These are phyloP conservation scores for Echiichthys vipera DNA, from an alignment of 2,797 vertebrate species.

Conservation along the genomic window DNA sequence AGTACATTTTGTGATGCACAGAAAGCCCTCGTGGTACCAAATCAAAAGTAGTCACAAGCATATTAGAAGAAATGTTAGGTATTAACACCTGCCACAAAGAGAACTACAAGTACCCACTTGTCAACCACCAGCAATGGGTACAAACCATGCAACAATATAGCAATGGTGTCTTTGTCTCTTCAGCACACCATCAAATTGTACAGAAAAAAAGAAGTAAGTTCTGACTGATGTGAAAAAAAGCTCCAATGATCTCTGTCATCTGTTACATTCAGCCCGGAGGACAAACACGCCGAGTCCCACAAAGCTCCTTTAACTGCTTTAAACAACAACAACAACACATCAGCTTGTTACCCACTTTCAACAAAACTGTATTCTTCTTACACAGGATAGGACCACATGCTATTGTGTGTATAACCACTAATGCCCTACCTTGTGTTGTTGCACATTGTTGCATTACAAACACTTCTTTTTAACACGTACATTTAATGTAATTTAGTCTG, in stretches of 20 bases:
- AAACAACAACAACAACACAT: constrained; percentile 58
- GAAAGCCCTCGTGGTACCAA: neutral
- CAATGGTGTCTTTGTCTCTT: constrained; percentile 51
- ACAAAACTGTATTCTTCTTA: constrained; percentile 39
- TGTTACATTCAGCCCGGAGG: constrained; percentile 77
- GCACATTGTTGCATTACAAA: neutral
- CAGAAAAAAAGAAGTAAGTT: constrained; percentile 62
- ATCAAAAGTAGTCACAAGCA: constrained; percentile 30
- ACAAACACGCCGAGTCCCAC: constrained; percentile 72
- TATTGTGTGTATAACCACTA: constrained; percentile 20
- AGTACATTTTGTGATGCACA: neutral
- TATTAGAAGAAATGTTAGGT: constrained; percentile 13
- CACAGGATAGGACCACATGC: constrained; percentile 32
- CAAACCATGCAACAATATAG: constrained; percentile 52
- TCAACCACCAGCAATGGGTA: constrained; percentile 48
- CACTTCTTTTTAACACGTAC: neutral
- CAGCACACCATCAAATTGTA: constrained; percentile 42
- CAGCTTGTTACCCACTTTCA: constrained; percentile 61
- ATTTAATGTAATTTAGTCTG: neutral
- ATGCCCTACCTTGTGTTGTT: neutral
- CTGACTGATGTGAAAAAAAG: constrained; percentile 63
- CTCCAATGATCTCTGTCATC: constrained; percentile 75
- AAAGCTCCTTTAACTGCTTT: constrained; percentile 72
- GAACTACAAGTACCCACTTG: constrained; percentile 53
- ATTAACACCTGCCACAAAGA: constrained; percentile 47